A percentile compares a stretch with the other conserved stretches of the same genome.
These are phyloP conservation scores for Procapra przewalskii DNA, from an alignment of 2,113 vertebrate genomes.

Conservation along the genomic window DNA sequence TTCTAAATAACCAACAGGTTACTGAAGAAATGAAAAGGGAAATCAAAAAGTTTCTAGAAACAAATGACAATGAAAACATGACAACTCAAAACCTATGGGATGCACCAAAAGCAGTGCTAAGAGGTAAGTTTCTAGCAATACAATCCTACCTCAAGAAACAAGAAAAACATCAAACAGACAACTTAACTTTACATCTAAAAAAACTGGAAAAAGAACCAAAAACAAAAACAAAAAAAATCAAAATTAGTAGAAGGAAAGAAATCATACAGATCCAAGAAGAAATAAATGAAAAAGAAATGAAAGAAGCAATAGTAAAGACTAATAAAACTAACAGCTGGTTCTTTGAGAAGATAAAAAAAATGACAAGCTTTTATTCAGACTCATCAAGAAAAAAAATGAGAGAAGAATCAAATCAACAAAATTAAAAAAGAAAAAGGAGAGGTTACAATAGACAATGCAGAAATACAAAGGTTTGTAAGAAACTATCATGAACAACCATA, in stretches of 20 bases:
- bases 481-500: background rate
- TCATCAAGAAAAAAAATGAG: background rate
- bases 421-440: background rate
- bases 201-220: background rate
- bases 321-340: background rate
- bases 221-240: background rate
- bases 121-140: background rate
- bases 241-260: background rate
- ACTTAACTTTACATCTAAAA: background rate
- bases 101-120: background rate
- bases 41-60: background rate
- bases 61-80: background rate
- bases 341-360: background rate
- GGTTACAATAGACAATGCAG: background rate
- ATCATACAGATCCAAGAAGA: background rate
- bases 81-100: background rate
- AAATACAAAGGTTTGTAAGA: background rate
- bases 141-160: background rate
- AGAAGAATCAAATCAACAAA: background rate
- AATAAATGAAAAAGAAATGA: background rate
- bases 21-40: background rate
- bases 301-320: background rate
- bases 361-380: background rate
- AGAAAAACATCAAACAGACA: background rate
- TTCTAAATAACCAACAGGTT: background rate